Evolutionary conservation across 2,113 vertebrate species (phyloP), one percentile per base, ranked within the genome.

Genomic region (Urocitellus parryii): DNA sequence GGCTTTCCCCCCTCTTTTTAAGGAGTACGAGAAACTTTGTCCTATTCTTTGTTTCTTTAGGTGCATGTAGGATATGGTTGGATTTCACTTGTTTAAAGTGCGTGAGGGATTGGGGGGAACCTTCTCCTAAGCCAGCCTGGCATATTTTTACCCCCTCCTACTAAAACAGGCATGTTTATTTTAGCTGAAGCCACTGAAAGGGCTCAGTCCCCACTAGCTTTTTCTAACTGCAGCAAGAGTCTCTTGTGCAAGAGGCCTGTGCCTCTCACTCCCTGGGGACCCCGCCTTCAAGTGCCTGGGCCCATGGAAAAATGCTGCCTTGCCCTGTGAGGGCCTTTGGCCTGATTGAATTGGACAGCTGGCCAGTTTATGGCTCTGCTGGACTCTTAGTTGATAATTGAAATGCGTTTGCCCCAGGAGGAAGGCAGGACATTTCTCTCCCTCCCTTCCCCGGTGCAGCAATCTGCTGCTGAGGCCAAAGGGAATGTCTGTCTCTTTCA

Each of bases 341-440:
- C 94, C 63, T 98, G 97, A 98, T 98, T 68, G 87, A 95, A 94
- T 88, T 96, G 82, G 97, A 98, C 97, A 98, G 96, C 97, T 10
- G 29, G 78, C 73, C 70, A 96, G 70, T 97, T 97, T 96, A 92
- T 98, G 97, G 95, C 95, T 97, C 98, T 97, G 92, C 95, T 97
- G 92, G 96, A 91, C 56, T 90, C 87, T 96, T 72, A 74, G 76
- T 72, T 61, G 95, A 77, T 97, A 96, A 98, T 98, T 97, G 96
- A 97, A 97, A 96, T 89, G 83, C 32, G 94, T 90, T 98, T 97
- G 94, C 20, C 96, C 91, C 81, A 90, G 93, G 74, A 95, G 56
- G 51, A 97, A 89, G 90, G 45, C 53, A 53, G 34, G 84, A 13
- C 48, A 65, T 91, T 53, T 80, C 82, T 22, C 63, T 32, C 51